Percentiles rank a stretch among this genome's conserved stretches.
Conservation (phyloP, 2,888 invertebrate genomes). For the Baronia brevicornis region DNA sequence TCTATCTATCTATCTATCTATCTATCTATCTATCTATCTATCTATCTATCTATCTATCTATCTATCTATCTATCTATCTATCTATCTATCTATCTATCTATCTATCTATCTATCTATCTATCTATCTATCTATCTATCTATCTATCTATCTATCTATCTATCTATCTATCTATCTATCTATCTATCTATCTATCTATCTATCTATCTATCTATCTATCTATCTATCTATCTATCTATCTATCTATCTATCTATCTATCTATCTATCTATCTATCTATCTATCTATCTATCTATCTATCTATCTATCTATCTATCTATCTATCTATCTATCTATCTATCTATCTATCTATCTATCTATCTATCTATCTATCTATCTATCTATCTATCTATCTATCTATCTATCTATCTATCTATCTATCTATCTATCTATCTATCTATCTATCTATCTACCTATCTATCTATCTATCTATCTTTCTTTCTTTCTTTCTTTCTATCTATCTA, state of each 20-base stretch:
- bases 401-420: background rate
- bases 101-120: background rate
- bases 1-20: background rate
- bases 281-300: background rate
- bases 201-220: background rate
- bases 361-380: background rate
- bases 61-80: background rate
- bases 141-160: background rate
- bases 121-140: background rate
- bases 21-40: background rate
- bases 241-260: background rate
- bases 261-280: background rate
- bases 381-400: background rate
- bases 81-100: background rate
- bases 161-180: background rate
- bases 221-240: background rate
- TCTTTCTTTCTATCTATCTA: slow-evolving; percentile 7
- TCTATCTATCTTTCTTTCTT: slow-evolving; percentile 5
- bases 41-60: background rate
- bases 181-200: background rate
- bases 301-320: background rate
- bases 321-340: background rate
- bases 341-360: background rate
- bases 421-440: slow-evolving; percentile 4
- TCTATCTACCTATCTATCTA: background rate